Evolutionary conservation across 1,140 invertebrate species (phyloP).

Genomic region (Zaprionus ghesquierei): DNA sequence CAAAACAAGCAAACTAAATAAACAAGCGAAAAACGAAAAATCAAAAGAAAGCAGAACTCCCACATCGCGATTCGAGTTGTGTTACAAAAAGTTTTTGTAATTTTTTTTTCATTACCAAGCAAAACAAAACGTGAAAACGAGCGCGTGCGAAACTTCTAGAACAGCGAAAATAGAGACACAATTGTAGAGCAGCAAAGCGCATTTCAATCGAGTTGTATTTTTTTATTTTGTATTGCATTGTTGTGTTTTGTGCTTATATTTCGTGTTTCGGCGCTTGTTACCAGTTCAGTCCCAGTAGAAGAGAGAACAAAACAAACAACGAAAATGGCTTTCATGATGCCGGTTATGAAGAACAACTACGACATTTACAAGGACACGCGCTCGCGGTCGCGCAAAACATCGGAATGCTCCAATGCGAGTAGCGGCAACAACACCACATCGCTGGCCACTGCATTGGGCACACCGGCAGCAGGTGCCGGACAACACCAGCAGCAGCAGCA

Average conservation of each 20-base stretch:
- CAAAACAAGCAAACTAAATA: background rate
- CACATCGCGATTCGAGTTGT: background rate
- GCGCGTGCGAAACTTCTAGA: slow-evolving; percentile 38
- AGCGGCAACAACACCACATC: slow-evolving; percentile 67
- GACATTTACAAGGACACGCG: slow-evolving; percentile 94
- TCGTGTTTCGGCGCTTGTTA: slow-evolving; percentile 38
- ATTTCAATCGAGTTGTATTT: background rate
- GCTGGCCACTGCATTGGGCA: slow-evolving; percentile 62
- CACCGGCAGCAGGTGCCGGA: slow-evolving; percentile 66
- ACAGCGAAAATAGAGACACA: background rate
- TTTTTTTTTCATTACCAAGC: too few relatives aligned
- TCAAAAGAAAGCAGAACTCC: slow-evolving; percentile 21
- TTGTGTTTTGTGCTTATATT: background rate
- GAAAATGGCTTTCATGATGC: slow-evolving; percentile 96
- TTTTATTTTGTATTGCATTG: background rate
- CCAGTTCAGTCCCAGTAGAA: background rate
- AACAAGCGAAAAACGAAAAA: background rate
- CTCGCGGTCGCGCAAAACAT: slow-evolving; percentile 85
- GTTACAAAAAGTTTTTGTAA: too few relatives aligned
- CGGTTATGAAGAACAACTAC: slow-evolving; percentile 95
- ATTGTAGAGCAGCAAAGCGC: background rate
- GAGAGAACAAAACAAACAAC: slow-evolving; percentile 1
- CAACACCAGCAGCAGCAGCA: slow-evolving; percentile 50
- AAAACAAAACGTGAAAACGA: background rate
- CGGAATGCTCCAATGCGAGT: slow-evolving; percentile 86